These are phyloP conservation scores for Pyrrhosoma nymphula DNA, from an alignment of 2,888 invertebrate species.

Conservation along the genomic window DNA sequence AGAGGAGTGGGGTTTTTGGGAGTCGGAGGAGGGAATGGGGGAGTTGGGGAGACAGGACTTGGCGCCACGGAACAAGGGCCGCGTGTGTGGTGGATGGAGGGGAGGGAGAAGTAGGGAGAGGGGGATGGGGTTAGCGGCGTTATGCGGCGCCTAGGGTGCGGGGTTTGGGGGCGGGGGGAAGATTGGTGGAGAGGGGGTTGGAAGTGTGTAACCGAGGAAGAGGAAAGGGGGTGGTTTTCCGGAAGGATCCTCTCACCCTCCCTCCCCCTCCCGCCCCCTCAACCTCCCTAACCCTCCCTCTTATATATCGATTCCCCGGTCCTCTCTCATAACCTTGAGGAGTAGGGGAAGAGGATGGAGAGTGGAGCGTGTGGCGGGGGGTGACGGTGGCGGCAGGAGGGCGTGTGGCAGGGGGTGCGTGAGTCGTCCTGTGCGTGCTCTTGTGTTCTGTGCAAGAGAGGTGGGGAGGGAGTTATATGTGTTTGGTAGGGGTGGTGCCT, in stretches of 20 bases:
- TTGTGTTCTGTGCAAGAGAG: neutral
- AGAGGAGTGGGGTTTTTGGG: neutral
- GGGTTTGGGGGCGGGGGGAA: neutral
- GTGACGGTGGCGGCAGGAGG: neutral
- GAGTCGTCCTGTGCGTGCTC: neutral
- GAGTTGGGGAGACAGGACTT: neutral
- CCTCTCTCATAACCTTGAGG: slow-evolving; percentile 4
- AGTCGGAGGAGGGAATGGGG: neutral
- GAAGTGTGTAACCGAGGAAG: slow-evolving; percentile 28
- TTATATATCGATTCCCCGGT: slow-evolving; percentile 31
- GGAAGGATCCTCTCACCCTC: neutral
- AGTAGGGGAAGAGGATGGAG: neutral
- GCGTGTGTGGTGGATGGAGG: neutral
- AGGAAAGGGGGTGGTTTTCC: slow-evolving; percentile 37
- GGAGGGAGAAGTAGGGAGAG: neutral
- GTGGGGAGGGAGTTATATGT: neutral
- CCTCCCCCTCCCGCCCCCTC: neutral
- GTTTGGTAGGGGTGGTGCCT: neutral
- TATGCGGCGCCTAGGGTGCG: neutral
- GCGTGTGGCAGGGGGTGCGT: neutral
- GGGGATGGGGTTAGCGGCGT: neutral
- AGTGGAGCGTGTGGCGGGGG: neutral
- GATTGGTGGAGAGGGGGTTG: neutral
- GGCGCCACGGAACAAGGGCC: slow-evolving; percentile 7
- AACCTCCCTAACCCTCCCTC: neutral